A percentile compares a stretch with the other conserved stretches of the same genome.
Evolutionary conservation across 2,888 invertebrate genomes (phyloP).

Genomic region (Byasa hedistus): DNA sequence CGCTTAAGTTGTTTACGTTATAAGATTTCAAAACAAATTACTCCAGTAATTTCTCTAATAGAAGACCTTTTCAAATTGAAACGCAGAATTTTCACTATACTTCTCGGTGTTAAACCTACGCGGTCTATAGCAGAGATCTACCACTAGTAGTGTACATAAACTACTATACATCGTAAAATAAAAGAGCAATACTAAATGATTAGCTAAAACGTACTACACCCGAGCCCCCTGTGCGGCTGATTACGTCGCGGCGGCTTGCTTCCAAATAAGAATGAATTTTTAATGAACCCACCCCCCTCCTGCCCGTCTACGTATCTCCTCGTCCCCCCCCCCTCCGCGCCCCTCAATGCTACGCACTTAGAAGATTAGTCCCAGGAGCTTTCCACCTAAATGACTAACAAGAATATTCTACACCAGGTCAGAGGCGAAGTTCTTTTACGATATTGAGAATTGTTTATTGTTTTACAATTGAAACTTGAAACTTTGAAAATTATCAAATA

Average conservation of each 20-base stretch:
- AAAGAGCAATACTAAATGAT: constrained; percentile 52
- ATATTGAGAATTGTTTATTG: constrained; percentile 27
- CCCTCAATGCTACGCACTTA: constrained; percentile 72
- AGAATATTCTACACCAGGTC: constrained; percentile 45
- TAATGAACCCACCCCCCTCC: constrained; percentile 61
- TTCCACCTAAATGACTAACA: constrained; percentile 59
- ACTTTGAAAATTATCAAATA: too few species aligned
- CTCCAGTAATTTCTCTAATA: too few species aligned
- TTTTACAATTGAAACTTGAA: not conserved
- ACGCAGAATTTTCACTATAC: too few species aligned
- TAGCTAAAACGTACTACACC: constrained; percentile 51
- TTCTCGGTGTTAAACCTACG: too few species aligned
- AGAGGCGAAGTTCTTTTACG: constrained; percentile 36
- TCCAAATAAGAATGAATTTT: constrained; percentile 79
- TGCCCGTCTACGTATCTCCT: constrained; percentile 40
- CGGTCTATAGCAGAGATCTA: too few species aligned
- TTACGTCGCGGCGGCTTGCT: constrained; percentile 59
- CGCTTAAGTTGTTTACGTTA: too few species aligned
- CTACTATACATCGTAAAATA: constrained; percentile 1
- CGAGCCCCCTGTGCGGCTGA: constrained; percentile 63
- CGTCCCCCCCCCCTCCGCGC: constrained; percentile 42
- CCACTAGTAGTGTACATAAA: too few species aligned
- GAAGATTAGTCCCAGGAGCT: constrained; percentile 76
- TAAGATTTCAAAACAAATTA: too few species aligned
- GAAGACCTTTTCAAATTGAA: too few species aligned